phyloP scores from a whole-genome alignment of 2,888 invertebrate genomes.

The Eudemis profundana region DNA sequence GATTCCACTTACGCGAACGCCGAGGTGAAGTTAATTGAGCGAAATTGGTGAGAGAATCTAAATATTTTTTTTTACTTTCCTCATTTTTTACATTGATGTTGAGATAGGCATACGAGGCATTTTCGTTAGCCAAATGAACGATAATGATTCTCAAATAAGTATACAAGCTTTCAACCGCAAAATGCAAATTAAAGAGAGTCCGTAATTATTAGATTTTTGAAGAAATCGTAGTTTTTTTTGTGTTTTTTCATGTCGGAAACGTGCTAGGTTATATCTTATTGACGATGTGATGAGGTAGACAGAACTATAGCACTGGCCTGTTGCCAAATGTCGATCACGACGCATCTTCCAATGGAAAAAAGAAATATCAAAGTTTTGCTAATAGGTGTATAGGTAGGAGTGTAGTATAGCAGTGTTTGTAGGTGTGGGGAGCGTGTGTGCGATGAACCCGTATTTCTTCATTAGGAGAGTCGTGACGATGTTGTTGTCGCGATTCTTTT shows the following conservation, averaged over 20 bases:
- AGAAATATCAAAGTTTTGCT: conserved; percentile 68
- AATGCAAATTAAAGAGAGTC: too few relatives aligned
- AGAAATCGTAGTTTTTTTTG: not conserved
- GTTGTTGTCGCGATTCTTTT: conserved; percentile 43
- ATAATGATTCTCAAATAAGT: conserved; percentile 2
- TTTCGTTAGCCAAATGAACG: conserved; percentile 9
- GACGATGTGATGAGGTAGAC: conserved; percentile 76
- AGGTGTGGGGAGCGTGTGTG: conserved; percentile 38
- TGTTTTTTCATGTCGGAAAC: conserved; percentile 50
- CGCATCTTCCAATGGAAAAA: conserved; percentile 73
- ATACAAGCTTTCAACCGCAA: too few relatives aligned
- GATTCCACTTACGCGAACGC: conserved; percentile 46
- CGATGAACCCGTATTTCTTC: conserved; percentile 45
- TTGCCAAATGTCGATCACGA: conserved; percentile 77
- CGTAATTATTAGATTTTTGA: not conserved
- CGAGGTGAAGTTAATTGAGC: conserved; percentile 48
- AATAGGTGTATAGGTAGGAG: conserved; percentile 14
- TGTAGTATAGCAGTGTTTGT: not conserved
- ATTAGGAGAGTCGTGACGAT: conserved; percentile 44
- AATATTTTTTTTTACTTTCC: conserved; percentile 31
- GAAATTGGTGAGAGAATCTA: conserved; percentile 49
- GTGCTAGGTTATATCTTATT: conserved; percentile 68
- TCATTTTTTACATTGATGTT: conserved; percentile 15
- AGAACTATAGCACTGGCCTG: conserved; percentile 78
- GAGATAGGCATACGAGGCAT: conserved; percentile 11